Evolutionary conservation across 1,140 invertebrate species (phyloP), one percentile per base, ranked within the genome.

Genomic region (Bombus pyrosoma): DNA sequence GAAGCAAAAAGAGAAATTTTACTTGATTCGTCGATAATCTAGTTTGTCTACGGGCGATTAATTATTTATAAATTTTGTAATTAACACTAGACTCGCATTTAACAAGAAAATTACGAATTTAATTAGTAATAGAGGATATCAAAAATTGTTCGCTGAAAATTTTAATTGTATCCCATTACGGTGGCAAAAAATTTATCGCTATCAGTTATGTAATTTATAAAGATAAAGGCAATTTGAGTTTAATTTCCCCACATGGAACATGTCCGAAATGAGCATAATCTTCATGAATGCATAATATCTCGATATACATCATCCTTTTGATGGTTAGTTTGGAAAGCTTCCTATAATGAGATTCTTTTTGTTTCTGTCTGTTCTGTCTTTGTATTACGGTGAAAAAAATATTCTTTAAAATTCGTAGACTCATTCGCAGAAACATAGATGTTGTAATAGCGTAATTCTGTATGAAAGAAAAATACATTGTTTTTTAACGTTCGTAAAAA

Each of bases 261-360:
- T 93, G 92, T 89, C 77, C 66, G 80, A 91, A 93, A 89, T 92
- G 91, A 91, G 90, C 90, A 91, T 92, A 91, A 93, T 93, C 91
- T 92, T 91, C 92, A 93, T 93, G 92, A 93, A 93, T 93, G 90
- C 89, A 83, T 90, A 93, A 93, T 92, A 90, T 86, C 47, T 22
- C 47, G 5, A 53, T 22, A 81, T 73, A 80, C 81, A 53, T 64
- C 77, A 37, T n/a, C 87, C 80, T 80, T 87, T 84, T 28, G 43
- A 79, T 89, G 5, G 4, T 5, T 47, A 47, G 5, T 89, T 80
- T 62, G 69, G 62, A 86, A 86, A 88, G 69, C 85, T 85, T 34
- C 39, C 10, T 41, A 41, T 41, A 41, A 41, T 10, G 39, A 41
- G 39, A 41, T 41, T 41, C 85, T 86, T 47, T 47, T 47, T 18